Evolutionary conservation across 2,797 vertebrate genomes (phyloP), one percentile per base, ranked within the genome.

Genomic region (Cheirogaleus major): DNA sequence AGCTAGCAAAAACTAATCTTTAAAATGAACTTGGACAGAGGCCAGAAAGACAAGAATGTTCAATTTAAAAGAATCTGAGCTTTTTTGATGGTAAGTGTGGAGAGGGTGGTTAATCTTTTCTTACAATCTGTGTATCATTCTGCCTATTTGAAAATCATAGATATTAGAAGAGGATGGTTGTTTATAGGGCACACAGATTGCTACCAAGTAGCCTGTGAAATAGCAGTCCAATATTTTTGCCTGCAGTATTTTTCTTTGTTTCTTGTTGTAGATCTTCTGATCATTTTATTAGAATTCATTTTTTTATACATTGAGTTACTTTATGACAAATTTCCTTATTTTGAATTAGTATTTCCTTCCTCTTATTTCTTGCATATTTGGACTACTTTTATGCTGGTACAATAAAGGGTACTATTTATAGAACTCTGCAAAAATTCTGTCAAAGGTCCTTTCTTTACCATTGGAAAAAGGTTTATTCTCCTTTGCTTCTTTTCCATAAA

Each of bases 11-110:
- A 95, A 73, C 72, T 95, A 94, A 94, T 95, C 35, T 94, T 93
- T 95, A 79, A 97, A 94, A 96, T 89, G 69, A 94, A 93, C 15
- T 93, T 96, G 82, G 22, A 20, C 1, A 23, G 63, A 80, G 35
- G 38, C 75, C 69, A 82, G 38, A 7, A 57, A 80, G 50, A 59
- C 5, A n/a, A 87, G 72, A 65, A 48, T 90, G 59, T 23, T 95
- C 84, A 93, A 38, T 79, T 87, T 91, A 91, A 91, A 91, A 70
- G 76, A 75, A 59, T 95, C 35, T 32, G 55, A 79, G n/a, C 8
- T 69, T 89, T 93, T 95, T 73, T 70, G 20, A 72, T 88, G 14
- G 5, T 65, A 80, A 65, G 1, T 80, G 12, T 48, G 6, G 18
- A 12, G 20, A 57, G 23, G 10, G 32, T 41, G 55, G n/a, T 27